Evolutionary conservation across 2,797 vertebrate species (phyloP).

Genomic region (Hyperoplus lanceolatus): DNA sequence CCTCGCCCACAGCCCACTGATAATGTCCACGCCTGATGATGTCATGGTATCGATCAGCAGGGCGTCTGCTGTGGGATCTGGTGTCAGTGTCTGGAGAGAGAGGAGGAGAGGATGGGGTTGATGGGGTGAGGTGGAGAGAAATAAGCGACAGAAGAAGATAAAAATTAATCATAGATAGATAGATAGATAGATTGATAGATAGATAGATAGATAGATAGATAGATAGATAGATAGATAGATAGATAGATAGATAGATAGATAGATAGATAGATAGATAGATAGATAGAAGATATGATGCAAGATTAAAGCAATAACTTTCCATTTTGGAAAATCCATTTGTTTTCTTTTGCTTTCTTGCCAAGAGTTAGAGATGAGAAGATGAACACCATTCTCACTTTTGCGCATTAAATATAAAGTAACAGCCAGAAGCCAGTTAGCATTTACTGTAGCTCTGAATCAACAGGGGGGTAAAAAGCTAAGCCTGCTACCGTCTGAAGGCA

Average conservation of each 20-base stretch:
- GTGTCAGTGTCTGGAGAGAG: constrained; percentile 75
- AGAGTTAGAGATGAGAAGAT: background rate
- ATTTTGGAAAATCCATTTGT: background rate
- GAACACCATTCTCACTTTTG: background rate
- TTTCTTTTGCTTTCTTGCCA: background rate
- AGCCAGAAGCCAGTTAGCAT: constrained; percentile 4
- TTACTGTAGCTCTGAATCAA: background rate
- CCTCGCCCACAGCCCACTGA: constrained; percentile 70
- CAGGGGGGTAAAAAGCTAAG: background rate
- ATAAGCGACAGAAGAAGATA: background rate
- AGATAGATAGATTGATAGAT: constrained; percentile 3
- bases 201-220: background rate
- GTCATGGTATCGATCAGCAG: constrained; percentile 80
- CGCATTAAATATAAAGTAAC: constrained; percentile 1
- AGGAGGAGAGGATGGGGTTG: constrained; percentile 29
- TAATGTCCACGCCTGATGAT: constrained; percentile 79
- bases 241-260: constrained; percentile 14
- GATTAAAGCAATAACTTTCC: background rate
- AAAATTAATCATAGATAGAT: background rate
- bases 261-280: constrained; percentile 24
- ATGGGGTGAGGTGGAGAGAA: constrained; percentile 39
- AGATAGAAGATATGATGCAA: constrained; percentile 9
- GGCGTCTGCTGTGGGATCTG: constrained; percentile 78
- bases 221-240: constrained; percentile 12
- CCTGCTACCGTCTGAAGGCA: background rate